Evolutionary conservation across 1,140 invertebrate genomes (phyloP), one percentile per base, ranked within the genome.

Genomic region (Drosophila nikananu): DNA sequence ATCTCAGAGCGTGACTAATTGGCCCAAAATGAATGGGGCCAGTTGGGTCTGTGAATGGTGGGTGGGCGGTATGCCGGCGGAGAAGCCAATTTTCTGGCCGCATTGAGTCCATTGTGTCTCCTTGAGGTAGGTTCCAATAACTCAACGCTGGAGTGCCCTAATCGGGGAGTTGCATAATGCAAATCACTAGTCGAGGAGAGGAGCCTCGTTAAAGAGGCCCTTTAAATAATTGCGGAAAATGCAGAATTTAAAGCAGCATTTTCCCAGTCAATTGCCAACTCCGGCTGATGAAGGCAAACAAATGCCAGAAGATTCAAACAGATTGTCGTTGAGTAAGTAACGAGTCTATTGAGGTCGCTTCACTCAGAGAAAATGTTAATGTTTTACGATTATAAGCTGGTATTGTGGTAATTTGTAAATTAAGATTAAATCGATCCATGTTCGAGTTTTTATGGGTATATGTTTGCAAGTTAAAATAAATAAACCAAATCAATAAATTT

Each of bases 1-100:
- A 87, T 87, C 84, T 72, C 39, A 32, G 74, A 68, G 86, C 74
- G 81, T 87, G 84, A 87, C 84, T 87, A 87, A 87, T 87, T 87
- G 86, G 74, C 81, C 60, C 81, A 77, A 83, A 60, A 57, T 72
- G 72, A 71, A 89, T 71, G 73, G 80, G 54, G 62, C 59, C 32
- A 52, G 62, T 48, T 58, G 15, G n/a, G 68, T 41, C n/a, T 23
- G 66, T 72, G 67, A 70, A 54, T 44, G 49, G 49, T 21, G 59
- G 52, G 54, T 35, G 54, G 30, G 27, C 30, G 42, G 59, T 30
- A 13, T 25, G 27, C 21, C 35, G 27, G 13, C 13, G 25, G 35
- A 70, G 49, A 59, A 54, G 62, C 60, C 66, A 68, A 68, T 78
- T 78, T 68, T 51, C 60, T 48, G 62, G 49, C 30, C 52, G 42